A percentile compares a stretch with the other conserved stretches of the same genome.
phyloP scores from a whole-genome alignment of 2,888 invertebrate species.

The Ellobium chinense region DNA sequence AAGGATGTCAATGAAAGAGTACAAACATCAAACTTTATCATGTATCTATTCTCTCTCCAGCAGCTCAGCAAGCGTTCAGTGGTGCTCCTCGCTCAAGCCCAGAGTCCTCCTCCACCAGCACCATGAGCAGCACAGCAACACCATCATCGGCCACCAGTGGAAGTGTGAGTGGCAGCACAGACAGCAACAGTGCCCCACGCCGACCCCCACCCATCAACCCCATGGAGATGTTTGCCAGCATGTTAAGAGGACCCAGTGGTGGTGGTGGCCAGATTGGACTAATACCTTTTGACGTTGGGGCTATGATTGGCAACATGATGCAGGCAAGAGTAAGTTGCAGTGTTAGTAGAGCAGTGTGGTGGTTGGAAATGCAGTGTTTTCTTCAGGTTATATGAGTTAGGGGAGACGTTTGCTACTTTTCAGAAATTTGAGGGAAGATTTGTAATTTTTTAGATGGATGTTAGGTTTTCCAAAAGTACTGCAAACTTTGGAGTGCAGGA shows the following conservation, averaged over 20 bases:
- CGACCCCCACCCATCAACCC: slow-evolving; percentile 11
- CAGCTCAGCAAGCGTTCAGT: slow-evolving; percentile 25
- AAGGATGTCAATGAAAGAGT: too few species aligned
- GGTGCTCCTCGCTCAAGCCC: too few species aligned
- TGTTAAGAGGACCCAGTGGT: not conserved
- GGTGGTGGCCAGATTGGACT: not conserved
- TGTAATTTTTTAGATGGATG: too few species aligned
- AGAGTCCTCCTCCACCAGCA: slow-evolving; percentile 89
- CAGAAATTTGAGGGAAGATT: too few species aligned
- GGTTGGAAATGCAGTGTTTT: too few species aligned
- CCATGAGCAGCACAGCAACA: slow-evolving; percentile 91
- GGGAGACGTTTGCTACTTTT: too few species aligned
- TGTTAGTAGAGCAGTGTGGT: too few species aligned
- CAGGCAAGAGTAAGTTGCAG: slow-evolving; percentile 9
- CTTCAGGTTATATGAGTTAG: too few species aligned
- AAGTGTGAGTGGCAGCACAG: not conserved
- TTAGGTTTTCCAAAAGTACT: too few species aligned
- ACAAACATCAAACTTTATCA: too few species aligned
- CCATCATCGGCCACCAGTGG: not conserved
- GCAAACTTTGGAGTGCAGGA: too few species aligned
- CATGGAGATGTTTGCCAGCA: slow-evolving; percentile 29
- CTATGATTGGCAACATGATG: slow-evolving; percentile 19
- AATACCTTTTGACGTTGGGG: not conserved
- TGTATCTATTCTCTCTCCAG: too few species aligned
- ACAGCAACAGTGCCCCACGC: not conserved